Conservation (phyloP, 2,888 invertebrate genomes). For the Agonopterix arenella region DNA sequence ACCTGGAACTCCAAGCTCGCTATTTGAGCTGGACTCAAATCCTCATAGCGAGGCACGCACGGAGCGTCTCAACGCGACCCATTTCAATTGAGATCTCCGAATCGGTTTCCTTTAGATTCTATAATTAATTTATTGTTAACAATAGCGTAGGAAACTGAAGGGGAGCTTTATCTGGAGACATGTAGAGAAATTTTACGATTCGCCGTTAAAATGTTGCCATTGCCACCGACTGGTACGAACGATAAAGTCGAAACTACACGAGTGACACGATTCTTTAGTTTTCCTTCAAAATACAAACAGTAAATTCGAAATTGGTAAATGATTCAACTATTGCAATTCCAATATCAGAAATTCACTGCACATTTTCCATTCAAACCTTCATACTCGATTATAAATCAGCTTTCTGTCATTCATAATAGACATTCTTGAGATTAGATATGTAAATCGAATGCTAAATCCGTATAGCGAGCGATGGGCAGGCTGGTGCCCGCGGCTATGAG, state of each 20-base stretch:
- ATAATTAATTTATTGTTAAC: conserved; percentile 75
- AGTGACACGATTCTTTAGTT: neutral
- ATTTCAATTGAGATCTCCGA: conserved; percentile 70
- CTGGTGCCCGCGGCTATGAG: conserved; percentile 5
- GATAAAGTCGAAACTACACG: neutral
- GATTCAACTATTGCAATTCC: neutral
- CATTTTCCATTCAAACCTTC: neutral
- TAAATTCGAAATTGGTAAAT: neutral
- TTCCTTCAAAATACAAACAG: neutral
- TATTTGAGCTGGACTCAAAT: conserved; percentile 75
- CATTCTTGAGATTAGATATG: conserved; percentile 5
- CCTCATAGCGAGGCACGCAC: conserved; percentile 59
- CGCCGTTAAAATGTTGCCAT: conserved; percentile 35
- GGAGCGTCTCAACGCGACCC: conserved; percentile 63
- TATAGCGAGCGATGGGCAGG: neutral
- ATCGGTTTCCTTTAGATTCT: conserved; percentile 75
- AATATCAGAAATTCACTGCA: neutral
- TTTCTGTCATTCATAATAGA: conserved; percentile 1
- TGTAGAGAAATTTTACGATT: conserved; percentile 34
- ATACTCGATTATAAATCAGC: neutral
- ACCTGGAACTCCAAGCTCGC: conserved; percentile 59
- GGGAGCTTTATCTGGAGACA: conserved; percentile 65
- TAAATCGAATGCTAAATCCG: conserved; percentile 6
- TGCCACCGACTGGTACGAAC: neutral
- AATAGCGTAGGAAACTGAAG: conserved; percentile 67